These are phyloP conservation scores for Desoria tigrina DNA, from an alignment of 2,888 invertebrate species.

Conservation along the genomic window DNA sequence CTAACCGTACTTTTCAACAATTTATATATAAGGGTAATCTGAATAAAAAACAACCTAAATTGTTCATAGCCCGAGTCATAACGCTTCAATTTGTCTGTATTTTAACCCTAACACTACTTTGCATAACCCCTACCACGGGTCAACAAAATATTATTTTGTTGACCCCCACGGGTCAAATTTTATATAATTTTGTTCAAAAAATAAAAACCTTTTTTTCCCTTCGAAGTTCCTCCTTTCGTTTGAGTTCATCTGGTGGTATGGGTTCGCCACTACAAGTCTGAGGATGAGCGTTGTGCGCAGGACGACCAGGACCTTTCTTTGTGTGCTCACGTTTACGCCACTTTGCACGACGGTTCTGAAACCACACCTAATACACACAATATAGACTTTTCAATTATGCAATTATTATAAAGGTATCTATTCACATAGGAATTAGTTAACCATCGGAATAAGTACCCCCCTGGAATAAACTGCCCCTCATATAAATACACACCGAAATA, in stretches of 20 bases:
- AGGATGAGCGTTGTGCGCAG: conserved; percentile 97
- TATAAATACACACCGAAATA: too few species aligned
- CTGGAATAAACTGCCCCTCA: too few species aligned
- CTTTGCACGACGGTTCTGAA: conserved; percentile 97
- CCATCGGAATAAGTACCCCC: too few species aligned
- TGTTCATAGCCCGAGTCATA: too few species aligned
- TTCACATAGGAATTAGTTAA: too few species aligned
- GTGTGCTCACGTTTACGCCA: conserved; percentile 99
- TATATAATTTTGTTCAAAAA: background rate
- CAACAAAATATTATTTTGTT: background rate
- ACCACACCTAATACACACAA: conserved; percentile 84
- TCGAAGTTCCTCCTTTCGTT: conserved; percentile 81
- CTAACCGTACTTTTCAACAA: too few species aligned
- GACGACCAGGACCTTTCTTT: conserved; percentile 96
- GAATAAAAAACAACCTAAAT: too few species aligned
- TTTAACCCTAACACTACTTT: too few species aligned
- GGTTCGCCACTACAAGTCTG: conserved; percentile 97
- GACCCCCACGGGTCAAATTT: background rate
- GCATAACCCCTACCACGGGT: too few species aligned
- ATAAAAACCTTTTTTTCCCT: conserved; percentile 70
- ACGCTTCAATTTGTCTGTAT: too few species aligned
- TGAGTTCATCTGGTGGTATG: conserved; percentile 85
- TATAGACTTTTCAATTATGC: conserved; percentile 17
- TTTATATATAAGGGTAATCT: too few species aligned
- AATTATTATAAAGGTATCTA: too few species aligned